Percentiles rank a stretch among this genome's conserved stretches.
Evolutionary conservation across 2,888 invertebrate genomes (phyloP).

Genomic region (Sminthurides aquaticus): DNA sequence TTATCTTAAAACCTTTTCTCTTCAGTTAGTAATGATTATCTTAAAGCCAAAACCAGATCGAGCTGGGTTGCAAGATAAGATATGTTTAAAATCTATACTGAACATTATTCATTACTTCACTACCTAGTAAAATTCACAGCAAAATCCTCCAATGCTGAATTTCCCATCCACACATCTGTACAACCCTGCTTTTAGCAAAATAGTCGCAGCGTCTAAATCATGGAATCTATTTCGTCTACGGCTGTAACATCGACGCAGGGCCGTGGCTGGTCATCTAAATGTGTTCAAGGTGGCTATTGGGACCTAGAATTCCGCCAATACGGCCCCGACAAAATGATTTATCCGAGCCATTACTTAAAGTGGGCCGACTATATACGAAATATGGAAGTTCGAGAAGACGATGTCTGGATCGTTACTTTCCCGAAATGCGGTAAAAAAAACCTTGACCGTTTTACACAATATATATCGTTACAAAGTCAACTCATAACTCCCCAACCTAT

Average conservation of each 20-base stretch:
- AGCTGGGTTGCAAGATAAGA: not conserved
- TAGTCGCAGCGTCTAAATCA: not conserved
- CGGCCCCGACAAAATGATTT: slow-evolving; percentile 25
- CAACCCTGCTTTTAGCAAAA: not conserved
- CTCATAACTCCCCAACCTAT: no score
- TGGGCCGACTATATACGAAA: slow-evolving; percentile 46
- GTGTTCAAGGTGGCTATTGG: slow-evolving; percentile 6
- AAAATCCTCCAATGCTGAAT: no score
- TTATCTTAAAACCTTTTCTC: no score
- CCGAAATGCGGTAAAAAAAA: slow-evolving; percentile 46
- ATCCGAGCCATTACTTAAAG: slow-evolving; percentile 34
- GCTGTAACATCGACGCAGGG: not conserved
- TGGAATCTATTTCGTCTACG: not conserved
- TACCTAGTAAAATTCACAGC: no score
- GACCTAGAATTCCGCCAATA: slow-evolving; percentile 14
- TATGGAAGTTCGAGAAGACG: slow-evolving; percentile 49
- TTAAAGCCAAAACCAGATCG: no score
- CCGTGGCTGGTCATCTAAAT: slow-evolving; percentile 5
- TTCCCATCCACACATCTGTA: not conserved
- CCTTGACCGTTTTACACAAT: slow-evolving; percentile 1
- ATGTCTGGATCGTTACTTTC: slow-evolving; percentile 48
- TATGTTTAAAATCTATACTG: no score
- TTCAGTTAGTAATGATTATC: no score
- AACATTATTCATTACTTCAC: no score
- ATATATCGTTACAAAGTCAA: not conserved